phyloP scores from a whole-genome alignment of 2,797 vertebrate genomes.

The Pseudochaenichthys georgianus region DNA sequence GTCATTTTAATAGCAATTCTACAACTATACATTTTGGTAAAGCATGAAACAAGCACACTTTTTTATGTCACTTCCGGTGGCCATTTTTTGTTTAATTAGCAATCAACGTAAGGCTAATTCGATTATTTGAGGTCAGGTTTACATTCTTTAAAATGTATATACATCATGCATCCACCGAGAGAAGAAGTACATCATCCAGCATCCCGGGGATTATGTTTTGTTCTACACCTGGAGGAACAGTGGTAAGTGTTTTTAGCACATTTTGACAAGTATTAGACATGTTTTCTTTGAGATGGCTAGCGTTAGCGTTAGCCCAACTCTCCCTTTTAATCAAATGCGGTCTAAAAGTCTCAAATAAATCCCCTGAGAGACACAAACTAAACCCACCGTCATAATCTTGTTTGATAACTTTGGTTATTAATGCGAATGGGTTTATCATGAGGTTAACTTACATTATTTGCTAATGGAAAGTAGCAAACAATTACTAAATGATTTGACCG shows the following conservation, averaged over 20 bases:
- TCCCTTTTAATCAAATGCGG: not conserved
- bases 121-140: not conserved
- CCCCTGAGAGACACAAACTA: not conserved
- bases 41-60: too few relatives aligned
- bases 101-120: not conserved
- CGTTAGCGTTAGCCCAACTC: too few relatives aligned
- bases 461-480: not conserved
- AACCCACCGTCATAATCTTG: not conserved
- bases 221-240: not conserved
- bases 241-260: not conserved
- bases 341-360: not conserved
- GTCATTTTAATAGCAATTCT: not conserved
- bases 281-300: not conserved
- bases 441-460: not conserved
- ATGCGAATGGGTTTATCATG: too few relatives aligned
- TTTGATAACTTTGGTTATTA: not conserved
- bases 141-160: not conserved
- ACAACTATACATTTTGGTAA: not conserved
- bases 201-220: fast-evolving
- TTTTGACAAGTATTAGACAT: not conserved
- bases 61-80: not conserved
- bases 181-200: not conserved
- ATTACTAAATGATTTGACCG: not conserved
- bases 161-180: too few relatives aligned
- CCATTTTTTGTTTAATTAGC: constrained; percentile 8